These are phyloP conservation scores for Setipinna tenuifilis DNA, from an alignment of 2,797 vertebrate genomes.

Conservation along the genomic window DNA sequence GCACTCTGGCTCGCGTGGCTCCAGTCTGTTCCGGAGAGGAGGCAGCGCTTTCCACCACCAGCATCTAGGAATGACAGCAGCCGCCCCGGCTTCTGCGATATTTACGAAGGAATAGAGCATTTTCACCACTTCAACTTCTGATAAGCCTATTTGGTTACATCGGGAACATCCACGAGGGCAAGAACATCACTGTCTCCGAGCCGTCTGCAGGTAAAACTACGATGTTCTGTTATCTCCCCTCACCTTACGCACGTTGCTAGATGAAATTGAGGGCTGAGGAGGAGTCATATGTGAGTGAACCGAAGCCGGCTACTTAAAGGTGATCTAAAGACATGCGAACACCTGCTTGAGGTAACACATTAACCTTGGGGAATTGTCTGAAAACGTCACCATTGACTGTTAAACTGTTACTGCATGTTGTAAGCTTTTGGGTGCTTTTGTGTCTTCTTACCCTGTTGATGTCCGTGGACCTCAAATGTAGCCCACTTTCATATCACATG, in stretches of 20 bases:
- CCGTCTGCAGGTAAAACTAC: constrained; percentile 41
- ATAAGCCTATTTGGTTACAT: background rate
- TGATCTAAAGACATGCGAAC: background rate
- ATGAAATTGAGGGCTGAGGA: background rate
- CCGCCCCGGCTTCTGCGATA: constrained; percentile 42
- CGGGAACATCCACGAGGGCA: constrained; percentile 22
- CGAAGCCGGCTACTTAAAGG: background rate
- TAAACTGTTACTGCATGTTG: background rate
- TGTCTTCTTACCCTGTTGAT: constrained; percentile 12
- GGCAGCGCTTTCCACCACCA: constrained; percentile 27
- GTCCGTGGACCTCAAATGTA: background rate
- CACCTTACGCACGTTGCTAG: constrained; percentile 3
- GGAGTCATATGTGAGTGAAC: background rate
- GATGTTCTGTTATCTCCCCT: background rate
- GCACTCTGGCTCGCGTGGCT: constrained; percentile 57
- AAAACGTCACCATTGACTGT: background rate
- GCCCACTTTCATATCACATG: background rate
- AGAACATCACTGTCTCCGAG: constrained; percentile 33
- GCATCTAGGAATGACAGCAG: constrained; percentile 41
- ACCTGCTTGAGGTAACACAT: background rate
- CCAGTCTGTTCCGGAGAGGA: constrained; percentile 33
- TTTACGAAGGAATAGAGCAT: constrained; percentile 24
- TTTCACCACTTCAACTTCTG: background rate
- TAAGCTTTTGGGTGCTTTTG: background rate
- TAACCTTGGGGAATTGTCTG: background rate